A percentile compares a stretch with the other conserved stretches of the same genome.
Evolutionary conservation across 2,113 vertebrate species (phyloP).

Genomic region (Calypte anna): DNA sequence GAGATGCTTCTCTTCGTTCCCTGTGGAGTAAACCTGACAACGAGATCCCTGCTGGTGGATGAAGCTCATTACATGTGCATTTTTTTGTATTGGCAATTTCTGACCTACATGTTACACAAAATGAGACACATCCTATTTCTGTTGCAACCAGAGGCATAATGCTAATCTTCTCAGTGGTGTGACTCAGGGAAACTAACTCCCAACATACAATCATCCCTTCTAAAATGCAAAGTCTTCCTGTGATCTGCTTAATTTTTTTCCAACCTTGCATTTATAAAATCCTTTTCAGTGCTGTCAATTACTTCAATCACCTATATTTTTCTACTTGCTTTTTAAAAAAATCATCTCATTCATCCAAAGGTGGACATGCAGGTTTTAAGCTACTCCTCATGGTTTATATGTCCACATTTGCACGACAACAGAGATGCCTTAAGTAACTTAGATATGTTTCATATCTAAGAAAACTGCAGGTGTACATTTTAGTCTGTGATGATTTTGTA

Average conservation of each 20-base stretch:
- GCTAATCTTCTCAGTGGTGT: neutral
- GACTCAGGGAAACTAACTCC: neutral
- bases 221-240: neutral
- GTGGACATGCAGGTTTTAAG: neutral
- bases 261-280: neutral
- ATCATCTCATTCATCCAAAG: neutral
- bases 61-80: neutral
- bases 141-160: neutral
- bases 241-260: neutral
- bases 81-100: neutral
- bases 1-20: neutral
- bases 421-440: neutral
- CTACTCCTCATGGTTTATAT: neutral
- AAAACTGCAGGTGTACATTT: neutral
- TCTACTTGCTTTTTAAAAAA: neutral
- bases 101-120: constrained; percentile 14
- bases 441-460: neutral
- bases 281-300: neutral
- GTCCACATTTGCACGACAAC: neutral
- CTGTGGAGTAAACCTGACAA: neutral
- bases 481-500: neutral
- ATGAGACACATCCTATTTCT: neutral
- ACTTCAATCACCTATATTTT: neutral
- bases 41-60: neutral
- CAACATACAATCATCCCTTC: neutral